Conservation (phyloP, 2,888 invertebrate genomes). For the Microctonus aethiopoides region DNA sequence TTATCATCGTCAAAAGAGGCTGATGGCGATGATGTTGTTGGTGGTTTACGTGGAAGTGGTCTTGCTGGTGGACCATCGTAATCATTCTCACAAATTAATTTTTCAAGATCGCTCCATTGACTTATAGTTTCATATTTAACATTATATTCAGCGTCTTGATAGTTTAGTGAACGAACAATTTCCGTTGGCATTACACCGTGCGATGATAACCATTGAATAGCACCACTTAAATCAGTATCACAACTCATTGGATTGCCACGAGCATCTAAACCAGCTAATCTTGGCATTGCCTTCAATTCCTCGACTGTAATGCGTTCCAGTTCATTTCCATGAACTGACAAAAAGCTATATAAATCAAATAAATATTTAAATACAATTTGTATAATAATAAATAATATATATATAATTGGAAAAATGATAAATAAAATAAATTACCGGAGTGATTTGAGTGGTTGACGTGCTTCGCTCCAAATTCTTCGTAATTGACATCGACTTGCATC, state of each 20-base stretch:
- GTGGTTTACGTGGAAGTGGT: conserved; percentile 39
- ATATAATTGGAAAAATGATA: neutral
- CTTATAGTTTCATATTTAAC: conserved; percentile 47
- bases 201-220: conserved; percentile 74
- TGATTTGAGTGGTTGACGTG: conserved; percentile 55
- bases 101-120: conserved; percentile 64
- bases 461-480: conserved; percentile 74
- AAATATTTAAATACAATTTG: neutral
- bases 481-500: conserved; percentile 79
- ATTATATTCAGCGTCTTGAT: conserved; percentile 49
- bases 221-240: conserved; percentile 75
- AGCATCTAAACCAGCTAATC: conserved; percentile 73
- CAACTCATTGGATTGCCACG: conserved; percentile 77
- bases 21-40: neutral
- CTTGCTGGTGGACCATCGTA: conserved; percentile 56
- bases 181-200: conserved; percentile 71
- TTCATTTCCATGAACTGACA: conserved; percentile 59
- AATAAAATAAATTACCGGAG: conserved; percentile 50
- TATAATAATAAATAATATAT: neutral
- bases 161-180: conserved; percentile 47
- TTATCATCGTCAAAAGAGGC: conserved; percentile 36
- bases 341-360: conserved; percentile 47
- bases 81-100: conserved; percentile 55
- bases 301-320: conserved; percentile 69
- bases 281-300: conserved; percentile 72